phyloP scores from a whole-genome alignment of 1,140 invertebrate species.

The Lepidotrigona ventralis region DNA sequence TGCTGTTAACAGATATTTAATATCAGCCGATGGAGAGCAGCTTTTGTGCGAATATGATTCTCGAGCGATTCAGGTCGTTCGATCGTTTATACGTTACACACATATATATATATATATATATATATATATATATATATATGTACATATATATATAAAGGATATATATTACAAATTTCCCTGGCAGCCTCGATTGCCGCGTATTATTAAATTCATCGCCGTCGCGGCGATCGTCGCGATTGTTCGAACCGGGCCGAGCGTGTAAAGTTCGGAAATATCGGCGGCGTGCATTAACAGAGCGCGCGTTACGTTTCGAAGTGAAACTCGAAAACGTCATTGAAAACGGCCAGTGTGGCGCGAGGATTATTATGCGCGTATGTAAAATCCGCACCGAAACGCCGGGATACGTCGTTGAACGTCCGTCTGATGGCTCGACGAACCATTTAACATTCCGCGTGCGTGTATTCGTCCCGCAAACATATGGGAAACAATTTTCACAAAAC shows the following conservation, averaged over 20 bases:
- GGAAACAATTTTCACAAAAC: slow-evolving; percentile 21
- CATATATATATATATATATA: too few species aligned
- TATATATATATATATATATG: too few species aligned
- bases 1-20: background rate
- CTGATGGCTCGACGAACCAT: background rate
- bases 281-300: background rate
- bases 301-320: background rate
- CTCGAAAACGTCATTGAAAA: background rate
- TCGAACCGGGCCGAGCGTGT: background rate
- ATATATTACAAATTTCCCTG: background rate
- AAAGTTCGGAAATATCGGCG: background rate
- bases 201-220: background rate
- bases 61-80: background rate
- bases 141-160: background rate
- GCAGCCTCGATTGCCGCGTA: background rate
- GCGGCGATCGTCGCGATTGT: background rate
- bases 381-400: background rate
- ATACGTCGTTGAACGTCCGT: background rate
- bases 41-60: background rate
- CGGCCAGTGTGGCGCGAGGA: background rate
- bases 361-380: background rate
- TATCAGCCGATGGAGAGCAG: background rate
- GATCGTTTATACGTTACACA: too few species aligned
- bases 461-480: background rate
- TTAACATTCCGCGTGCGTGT: background rate